Evolutionary conservation across 37 sponge, comb jelly and placozoan species (phyloP).

Genomic region (Amphimedon queenslandica): DNA sequence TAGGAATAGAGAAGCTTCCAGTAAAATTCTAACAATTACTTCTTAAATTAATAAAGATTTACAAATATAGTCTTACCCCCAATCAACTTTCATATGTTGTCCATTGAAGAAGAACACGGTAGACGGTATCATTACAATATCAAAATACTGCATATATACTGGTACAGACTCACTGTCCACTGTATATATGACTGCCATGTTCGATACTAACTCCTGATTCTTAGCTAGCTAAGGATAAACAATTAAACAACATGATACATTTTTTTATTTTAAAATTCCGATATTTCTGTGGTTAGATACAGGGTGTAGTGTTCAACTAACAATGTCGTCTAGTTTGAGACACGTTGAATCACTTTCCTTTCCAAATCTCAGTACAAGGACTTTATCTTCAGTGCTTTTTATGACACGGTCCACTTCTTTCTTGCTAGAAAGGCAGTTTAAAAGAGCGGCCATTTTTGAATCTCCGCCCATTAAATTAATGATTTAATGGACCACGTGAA

Average conservation of each 20-base stretch:
- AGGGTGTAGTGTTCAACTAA: slow-evolving; percentile 45
- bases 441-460: neutral
- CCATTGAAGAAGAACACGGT: slow-evolving; percentile 94
- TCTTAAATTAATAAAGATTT: too few relatives aligned
- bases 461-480: neutral
- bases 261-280: too few relatives aligned
- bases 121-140: slow-evolving; percentile 83
- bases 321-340: slow-evolving; percentile 85
- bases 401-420: slow-evolving; percentile 77
- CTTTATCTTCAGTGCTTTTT: slow-evolving; percentile 78
- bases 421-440: slow-evolving; percentile 43
- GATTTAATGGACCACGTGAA: neutral
- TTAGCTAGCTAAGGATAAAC: slow-evolving; percentile 70
- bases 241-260: neutral
- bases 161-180: slow-evolving; percentile 79
- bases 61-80: slow-evolving; percentile 67
- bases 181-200: slow-evolving; percentile 79
- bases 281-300: neutral
- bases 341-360: slow-evolving; percentile 67
- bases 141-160: slow-evolving; percentile 87
- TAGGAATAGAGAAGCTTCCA: too few relatives aligned
- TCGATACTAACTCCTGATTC: slow-evolving; percentile 68
- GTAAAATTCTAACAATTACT: too few relatives aligned
- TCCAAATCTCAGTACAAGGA: slow-evolving; percentile 84
- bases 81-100: slow-evolving; percentile 95